phyloP scores from a whole-genome alignment of 2,888 invertebrate species.

The Drosophila mettleri region DNA sequence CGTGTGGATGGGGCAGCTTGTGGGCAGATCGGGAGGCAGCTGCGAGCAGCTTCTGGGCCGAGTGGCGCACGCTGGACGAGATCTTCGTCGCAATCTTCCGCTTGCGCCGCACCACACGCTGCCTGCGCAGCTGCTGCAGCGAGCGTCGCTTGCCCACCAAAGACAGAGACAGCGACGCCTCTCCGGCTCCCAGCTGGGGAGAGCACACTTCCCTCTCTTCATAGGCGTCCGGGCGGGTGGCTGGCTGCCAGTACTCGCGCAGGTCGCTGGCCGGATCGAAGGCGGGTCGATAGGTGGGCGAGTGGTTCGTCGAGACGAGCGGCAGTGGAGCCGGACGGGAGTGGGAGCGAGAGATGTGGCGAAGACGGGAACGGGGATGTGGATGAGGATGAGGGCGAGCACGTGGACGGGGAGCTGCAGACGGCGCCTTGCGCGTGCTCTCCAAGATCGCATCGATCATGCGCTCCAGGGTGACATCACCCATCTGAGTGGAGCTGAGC shows the following conservation, averaged over 20 bases:
- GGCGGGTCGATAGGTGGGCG: constrained; percentile 84
- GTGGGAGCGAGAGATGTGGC: constrained; percentile 6
- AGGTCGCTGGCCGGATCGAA: constrained; percentile 85
- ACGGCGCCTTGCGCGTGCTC: constrained; percentile 82
- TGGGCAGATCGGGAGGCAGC: constrained; percentile 47
- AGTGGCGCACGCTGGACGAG: constrained; percentile 73
- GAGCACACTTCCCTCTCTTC: constrained; percentile 82
- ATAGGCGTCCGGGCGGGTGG: constrained; percentile 35
- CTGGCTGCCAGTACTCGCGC: constrained; percentile 82
- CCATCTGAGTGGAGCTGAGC: constrained; percentile 83
- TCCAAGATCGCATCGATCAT: constrained; percentile 85
- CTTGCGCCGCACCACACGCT: constrained; percentile 83
- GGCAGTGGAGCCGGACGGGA: background rate
- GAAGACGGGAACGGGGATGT: constrained; percentile 35
- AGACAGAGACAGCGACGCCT: constrained; percentile 40
- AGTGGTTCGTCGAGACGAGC: constrained; percentile 64
- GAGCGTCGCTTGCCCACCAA: constrained; percentile 34
- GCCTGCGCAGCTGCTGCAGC: constrained; percentile 76
- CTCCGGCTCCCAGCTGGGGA: constrained; percentile 55
- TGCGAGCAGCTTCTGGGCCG: constrained; percentile 77
- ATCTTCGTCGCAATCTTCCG: constrained; percentile 71
- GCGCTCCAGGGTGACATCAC: constrained; percentile 83
- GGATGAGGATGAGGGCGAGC: constrained; percentile 51
- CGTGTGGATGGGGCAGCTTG: constrained; percentile 27
- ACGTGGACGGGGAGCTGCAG: constrained; percentile 36